These are phyloP conservation scores for Parauchenoglanis punctatus DNA, from an alignment of 2,797 vertebrate species.

Conservation along the genomic window DNA sequence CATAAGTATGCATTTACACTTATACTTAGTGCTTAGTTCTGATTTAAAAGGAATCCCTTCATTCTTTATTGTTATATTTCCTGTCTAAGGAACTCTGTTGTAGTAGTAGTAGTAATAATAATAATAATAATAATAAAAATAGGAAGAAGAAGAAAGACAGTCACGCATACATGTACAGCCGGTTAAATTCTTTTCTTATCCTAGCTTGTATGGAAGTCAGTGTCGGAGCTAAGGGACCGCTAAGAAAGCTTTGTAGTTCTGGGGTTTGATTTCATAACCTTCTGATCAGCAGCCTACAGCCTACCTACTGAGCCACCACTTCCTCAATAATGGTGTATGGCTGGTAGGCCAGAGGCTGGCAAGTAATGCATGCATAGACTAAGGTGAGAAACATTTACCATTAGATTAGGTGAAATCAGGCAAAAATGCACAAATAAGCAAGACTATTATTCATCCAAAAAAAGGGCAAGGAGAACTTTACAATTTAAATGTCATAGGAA, in stretches of 20 bases:
- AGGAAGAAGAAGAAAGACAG: background rate
- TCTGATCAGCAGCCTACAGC: background rate
- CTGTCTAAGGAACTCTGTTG: background rate
- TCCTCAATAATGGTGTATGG: background rate
- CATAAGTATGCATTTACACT: background rate
- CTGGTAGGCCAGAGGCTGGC: background rate
- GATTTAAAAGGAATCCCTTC: background rate
- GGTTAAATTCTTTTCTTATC: background rate
- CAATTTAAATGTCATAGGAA: background rate
- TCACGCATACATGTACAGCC: background rate
- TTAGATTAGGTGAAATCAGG: background rate
- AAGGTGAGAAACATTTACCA: background rate
- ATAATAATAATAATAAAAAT: too few relatives aligned
- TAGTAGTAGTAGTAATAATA: too few relatives aligned
- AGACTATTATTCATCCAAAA: background rate
- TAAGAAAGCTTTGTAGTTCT: background rate
- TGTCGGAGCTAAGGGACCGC: background rate
- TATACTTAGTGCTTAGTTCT: background rate
- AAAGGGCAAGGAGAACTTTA: background rate
- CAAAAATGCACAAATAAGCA: slow-evolving; percentile 1
- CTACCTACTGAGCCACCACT: too few relatives aligned
- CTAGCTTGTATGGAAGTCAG: background rate
- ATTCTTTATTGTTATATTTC: background rate
- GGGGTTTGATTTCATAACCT: background rate
- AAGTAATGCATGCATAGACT: background rate